phyloP scores from a whole-genome alignment of 1,140 invertebrate genomes.

The Micrasema longulum region DNA sequence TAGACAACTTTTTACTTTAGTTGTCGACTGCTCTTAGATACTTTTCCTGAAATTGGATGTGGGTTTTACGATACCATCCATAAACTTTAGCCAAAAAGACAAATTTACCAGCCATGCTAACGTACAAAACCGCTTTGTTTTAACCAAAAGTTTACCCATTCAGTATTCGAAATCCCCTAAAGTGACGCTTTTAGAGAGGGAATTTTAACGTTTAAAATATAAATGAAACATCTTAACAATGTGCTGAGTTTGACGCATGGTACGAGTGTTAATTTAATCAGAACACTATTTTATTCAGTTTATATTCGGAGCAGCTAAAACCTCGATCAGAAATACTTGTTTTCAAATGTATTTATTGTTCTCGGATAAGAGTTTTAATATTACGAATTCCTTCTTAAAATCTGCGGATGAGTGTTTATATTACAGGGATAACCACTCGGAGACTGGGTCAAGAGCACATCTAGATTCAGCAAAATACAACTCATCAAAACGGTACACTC shows the following conservation, averaged over 20 bases:
- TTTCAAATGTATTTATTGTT: neutral
- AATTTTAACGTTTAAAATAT: conserved; percentile 20
- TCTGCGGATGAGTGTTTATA: conserved; percentile 1
- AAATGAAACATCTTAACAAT: conserved; percentile 26
- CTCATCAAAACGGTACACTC: neutral
- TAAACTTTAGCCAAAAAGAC: too few species aligned
- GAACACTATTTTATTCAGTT: neutral
- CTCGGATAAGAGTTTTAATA: neutral
- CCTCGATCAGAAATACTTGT: neutral
- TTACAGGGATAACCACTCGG: conserved; percentile 16
- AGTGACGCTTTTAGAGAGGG: too few species aligned
- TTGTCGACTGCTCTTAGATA: too few species aligned
- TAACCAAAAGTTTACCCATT: too few species aligned
- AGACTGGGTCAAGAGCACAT: conserved; percentile 12
- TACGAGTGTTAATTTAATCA: conserved; percentile 13
- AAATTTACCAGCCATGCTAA: too few species aligned
- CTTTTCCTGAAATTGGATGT: too few species aligned
- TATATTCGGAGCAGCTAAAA: neutral
- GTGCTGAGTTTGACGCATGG: conserved; percentile 7
- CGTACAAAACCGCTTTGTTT: too few species aligned
- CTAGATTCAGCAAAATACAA: neutral
- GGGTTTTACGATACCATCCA: too few species aligned
- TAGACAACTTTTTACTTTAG: too few species aligned
- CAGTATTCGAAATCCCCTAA: too few species aligned
- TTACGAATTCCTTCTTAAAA: neutral